These are phyloP conservation scores for Ophonus ardosiacus DNA, from an alignment of 2,888 invertebrate genomes.

Conservation along the genomic window DNA sequence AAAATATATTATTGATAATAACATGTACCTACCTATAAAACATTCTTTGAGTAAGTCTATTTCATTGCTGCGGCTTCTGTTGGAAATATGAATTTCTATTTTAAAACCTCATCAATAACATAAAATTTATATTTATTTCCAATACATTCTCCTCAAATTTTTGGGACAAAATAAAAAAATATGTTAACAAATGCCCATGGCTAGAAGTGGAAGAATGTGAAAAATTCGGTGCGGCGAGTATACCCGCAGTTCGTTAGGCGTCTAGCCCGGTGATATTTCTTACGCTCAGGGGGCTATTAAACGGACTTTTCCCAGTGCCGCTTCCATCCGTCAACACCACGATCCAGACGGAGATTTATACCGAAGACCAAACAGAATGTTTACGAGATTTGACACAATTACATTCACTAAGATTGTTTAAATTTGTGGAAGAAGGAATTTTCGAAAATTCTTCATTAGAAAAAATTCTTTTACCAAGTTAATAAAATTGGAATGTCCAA, in stretches of 20 bases:
- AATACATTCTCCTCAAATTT: background rate
- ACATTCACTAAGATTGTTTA: conserved; percentile 21
- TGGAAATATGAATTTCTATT: background rate
- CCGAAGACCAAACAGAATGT: conserved; percentile 36
- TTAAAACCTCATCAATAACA: background rate
- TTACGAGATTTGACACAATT: conserved; percentile 33
- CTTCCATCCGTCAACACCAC: conserved; percentile 46
- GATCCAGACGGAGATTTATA: conserved; percentile 35
- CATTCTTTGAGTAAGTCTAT: too few relatives aligned
- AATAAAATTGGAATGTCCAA: too few relatives aligned
- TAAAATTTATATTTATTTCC: background rate
- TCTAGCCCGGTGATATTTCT: conserved; percentile 52
- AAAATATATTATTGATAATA: too few relatives aligned
- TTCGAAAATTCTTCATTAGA: conserved; percentile 7
- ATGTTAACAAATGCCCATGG: conserved; percentile 5
- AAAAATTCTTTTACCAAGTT: background rate
- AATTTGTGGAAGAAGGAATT: background rate
- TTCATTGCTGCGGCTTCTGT: background rate
- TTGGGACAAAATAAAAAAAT: background rate
- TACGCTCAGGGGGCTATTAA: conserved; percentile 43
- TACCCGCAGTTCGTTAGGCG: conserved; percentile 59
- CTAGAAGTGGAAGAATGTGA: conserved; percentile 29
- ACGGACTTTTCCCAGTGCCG: conserved; percentile 44
- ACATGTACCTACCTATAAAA: too few relatives aligned
- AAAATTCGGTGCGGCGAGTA: conserved; percentile 47